A percentile compares a stretch with the other conserved stretches of the same genome.
Evolutionary conservation across 2,113 vertebrate species (phyloP).

Genomic region (Pterocles gutturalis): DNA sequence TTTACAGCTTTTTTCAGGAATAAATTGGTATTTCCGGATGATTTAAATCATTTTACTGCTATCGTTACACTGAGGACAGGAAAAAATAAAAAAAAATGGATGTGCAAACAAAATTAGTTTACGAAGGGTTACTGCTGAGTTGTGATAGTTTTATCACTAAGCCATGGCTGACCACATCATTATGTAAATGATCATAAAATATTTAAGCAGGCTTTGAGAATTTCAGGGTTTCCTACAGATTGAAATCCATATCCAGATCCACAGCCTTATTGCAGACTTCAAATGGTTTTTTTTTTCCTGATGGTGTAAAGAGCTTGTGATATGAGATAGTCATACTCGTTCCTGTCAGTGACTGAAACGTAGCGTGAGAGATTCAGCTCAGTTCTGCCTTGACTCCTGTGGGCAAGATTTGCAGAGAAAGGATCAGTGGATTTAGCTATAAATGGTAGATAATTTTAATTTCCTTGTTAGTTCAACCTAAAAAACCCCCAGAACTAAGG

Average conservation of each 20-base stretch:
- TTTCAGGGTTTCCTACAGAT: background rate
- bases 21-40: background rate
- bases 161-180: background rate
- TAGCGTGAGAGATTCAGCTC: rapidly evolving
- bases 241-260: background rate
- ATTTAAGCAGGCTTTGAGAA: background rate
- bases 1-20: background rate
- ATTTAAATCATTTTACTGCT: background rate
- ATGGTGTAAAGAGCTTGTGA: background rate
- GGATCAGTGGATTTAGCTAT: background rate
- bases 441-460: background rate
- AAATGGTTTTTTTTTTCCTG: background rate
- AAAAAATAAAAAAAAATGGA: background rate
- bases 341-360: background rate
- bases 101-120: background rate
- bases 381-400: background rate
- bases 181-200: background rate
- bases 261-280: background rate
- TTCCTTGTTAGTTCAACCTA: background rate
- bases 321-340: background rate
- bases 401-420: background rate
- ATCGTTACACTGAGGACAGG: background rate
- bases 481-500: background rate
- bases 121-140: background rate
- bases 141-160: background rate